Base-by-base conservation (phyloP, 1,140 invertebrate species). In the Drosophila parvula region DNA sequence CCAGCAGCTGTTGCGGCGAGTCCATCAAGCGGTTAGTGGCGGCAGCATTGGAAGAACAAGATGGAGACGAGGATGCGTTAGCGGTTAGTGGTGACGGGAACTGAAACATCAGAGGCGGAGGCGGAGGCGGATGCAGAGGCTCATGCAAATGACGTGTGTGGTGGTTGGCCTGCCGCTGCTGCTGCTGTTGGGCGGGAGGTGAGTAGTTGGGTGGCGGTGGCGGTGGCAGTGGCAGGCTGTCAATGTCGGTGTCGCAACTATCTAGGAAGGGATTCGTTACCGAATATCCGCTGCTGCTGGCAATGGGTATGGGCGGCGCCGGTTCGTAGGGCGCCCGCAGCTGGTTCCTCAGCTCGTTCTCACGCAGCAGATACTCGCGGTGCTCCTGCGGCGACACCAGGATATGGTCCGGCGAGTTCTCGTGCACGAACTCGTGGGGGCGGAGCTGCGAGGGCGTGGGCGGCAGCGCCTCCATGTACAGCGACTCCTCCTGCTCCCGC, bases 211-310 rank as follows among this genome's bases (percentile, higher is more conserved):
- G 90, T 55, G 79, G 74, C 62, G 90, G 90, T 55, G 79, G 74
- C 62, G 90, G 90, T 32, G 90, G 90, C 69, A 91, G 55, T 71
- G 90, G 90, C 68, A 91, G 85, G 75, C 65, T 89, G 70, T 91
- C 90, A 76, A 90, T 79, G 84, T 83, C 86, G 74, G 80, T 90
- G 53, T 91, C 84, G 73, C 58, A 89, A 77, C 59, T 79, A 88
- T 92, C 90, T 60, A 89, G 74, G 65, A 91, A 88, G 58, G 85
- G 83, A 75, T 92, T 91, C 79, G 91, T 92, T 91, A 91, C 90
- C 90, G 80, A 76, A 78, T 70, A 73, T 68, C 74, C 78, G 45
- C 47, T 55, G 63, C 70, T 60, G 63, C 70, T 60, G n/a, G 58
- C 76, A 40, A 80, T 71, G 10, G 90, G 90, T 41, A 90, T 79